These are phyloP conservation scores for Taenaris catops DNA, from an alignment of 2,888 invertebrate species.

Conservation along the genomic window DNA sequence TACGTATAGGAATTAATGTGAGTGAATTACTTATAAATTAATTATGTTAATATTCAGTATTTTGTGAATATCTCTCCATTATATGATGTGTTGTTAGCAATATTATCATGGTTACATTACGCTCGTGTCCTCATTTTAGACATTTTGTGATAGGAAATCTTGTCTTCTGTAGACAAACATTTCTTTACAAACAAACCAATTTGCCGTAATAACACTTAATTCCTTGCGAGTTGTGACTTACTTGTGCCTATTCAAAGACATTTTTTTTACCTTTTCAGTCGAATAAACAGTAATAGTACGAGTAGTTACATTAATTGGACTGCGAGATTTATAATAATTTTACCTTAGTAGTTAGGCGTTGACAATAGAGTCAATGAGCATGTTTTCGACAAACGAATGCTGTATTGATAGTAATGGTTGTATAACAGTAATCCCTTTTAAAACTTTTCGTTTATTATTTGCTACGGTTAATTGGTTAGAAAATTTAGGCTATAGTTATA, in stretches of 20 bases:
- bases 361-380: conserved; percentile 23
- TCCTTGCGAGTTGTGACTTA: conserved; percentile 10
- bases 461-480: too few species aligned
- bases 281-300: conserved; percentile 14
- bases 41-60: too few species aligned
- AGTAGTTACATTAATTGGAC: conserved; percentile 18
- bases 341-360: conserved; percentile 9
- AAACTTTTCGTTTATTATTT: conserved; percentile 3
- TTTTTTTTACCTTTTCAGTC: conserved; percentile 18
- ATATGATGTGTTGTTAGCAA: too few species aligned
- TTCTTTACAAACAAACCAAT: conserved; percentile 3
- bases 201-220: conserved; percentile 19
- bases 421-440: conserved; percentile 17
- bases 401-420: conserved; percentile 12
- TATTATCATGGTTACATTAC: background rate
- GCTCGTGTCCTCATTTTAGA: too few species aligned
- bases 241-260: conserved; percentile 21
- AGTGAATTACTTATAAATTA: too few species aligned
- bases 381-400: conserved; percentile 15
- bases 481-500: too few species aligned
- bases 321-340: conserved; percentile 22
- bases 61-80: too few species aligned
- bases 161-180: conserved; percentile 1
- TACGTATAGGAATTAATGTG: too few species aligned
- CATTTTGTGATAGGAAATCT: background rate